Evolutionary conservation across 2,888 invertebrate genomes (phyloP).

Genomic region (Dilophus febrilis): DNA sequence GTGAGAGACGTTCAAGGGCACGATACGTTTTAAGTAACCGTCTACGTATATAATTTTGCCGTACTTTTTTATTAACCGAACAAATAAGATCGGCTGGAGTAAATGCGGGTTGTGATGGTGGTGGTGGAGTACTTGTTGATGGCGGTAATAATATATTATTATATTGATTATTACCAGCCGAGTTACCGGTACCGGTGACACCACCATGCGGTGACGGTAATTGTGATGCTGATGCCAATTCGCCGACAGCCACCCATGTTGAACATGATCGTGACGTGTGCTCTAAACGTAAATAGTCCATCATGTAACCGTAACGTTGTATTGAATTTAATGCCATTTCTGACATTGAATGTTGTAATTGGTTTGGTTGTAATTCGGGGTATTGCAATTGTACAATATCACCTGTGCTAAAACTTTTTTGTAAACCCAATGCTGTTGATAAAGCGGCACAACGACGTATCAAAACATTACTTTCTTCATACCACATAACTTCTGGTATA

Average conservation of each 20-base stretch:
- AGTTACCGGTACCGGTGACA: slow-evolving; percentile 17
- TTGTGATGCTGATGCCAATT: slow-evolving; percentile 56
- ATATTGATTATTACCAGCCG: no score
- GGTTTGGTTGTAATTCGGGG: slow-evolving; percentile 20
- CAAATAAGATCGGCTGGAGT: slow-evolving; percentile 49
- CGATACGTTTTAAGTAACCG: slow-evolving; percentile 63
- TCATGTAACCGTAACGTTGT: slow-evolving; percentile 34
- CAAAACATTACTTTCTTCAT: slow-evolving; percentile 61
- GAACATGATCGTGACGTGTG: slow-evolving; percentile 54
- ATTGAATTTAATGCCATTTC: slow-evolving; percentile 40
- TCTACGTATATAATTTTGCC: slow-evolving; percentile 65
- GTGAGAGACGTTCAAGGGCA: slow-evolving; percentile 62
- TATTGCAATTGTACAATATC: slow-evolving; percentile 49
- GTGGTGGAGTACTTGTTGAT: slow-evolving; percentile 18
- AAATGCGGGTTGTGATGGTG: slow-evolving; percentile 32
- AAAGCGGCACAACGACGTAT: slow-evolving; percentile 65
- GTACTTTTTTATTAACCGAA: slow-evolving; percentile 66
- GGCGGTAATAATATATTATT: slow-evolving; percentile 8
- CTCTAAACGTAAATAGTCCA: slow-evolving; percentile 41
- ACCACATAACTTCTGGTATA: slow-evolving; percentile 45
- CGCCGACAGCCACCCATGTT: slow-evolving; percentile 76
- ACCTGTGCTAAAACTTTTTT: slow-evolving; percentile 67
- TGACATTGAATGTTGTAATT: slow-evolving; percentile 32
- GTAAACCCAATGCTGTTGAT: slow-evolving; percentile 62
- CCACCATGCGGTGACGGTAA: slow-evolving; percentile 68